Evolutionary conservation across 2,888 invertebrate genomes (phyloP).

Genomic region (Holacanthella duospinosa): DNA sequence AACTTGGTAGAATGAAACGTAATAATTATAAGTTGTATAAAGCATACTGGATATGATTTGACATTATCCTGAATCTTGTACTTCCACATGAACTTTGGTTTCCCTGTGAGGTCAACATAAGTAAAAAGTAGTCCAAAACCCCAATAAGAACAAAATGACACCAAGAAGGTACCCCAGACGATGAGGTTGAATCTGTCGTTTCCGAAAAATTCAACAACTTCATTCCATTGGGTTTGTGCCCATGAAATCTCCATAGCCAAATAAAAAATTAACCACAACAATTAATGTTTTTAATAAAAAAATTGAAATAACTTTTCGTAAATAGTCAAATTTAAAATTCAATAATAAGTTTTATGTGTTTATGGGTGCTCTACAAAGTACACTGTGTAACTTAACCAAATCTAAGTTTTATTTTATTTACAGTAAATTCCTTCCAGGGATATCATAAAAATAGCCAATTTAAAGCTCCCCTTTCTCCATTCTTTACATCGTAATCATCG

Average conservation of each 20-base stretch:
- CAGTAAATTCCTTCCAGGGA: too few relatives aligned
- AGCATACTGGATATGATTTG: conserved; percentile 16
- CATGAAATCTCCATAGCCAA: background rate
- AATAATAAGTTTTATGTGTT: too few relatives aligned
- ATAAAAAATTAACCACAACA: too few relatives aligned
- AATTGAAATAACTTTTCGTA: too few relatives aligned
- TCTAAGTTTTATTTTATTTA: too few relatives aligned
- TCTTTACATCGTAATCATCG: too few relatives aligned
- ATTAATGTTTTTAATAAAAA: too few relatives aligned
- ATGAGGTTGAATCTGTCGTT: conserved; percentile 56
- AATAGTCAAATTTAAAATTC: too few relatives aligned
- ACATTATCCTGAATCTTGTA: conserved; percentile 56
- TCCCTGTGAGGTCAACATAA: conserved; percentile 60
- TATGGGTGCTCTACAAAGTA: too few relatives aligned
- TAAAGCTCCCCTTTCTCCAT: too few relatives aligned
- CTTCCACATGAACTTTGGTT: conserved; percentile 57
- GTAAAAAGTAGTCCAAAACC: conserved; percentile 61
- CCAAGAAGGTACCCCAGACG: conserved; percentile 51
- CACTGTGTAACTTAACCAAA: too few relatives aligned
- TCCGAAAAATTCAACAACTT: conserved; percentile 50
- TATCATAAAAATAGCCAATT: too few relatives aligned
- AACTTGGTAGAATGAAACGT: background rate
- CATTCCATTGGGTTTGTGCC: conserved; percentile 62
- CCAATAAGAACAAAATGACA: conserved; percentile 64
- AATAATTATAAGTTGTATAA: background rate